A percentile compares a stretch with the other conserved stretches of the same genome.
Conservation (phyloP, 1,140 invertebrate genomes). For the Acyrthosiphon pisum region DNA sequence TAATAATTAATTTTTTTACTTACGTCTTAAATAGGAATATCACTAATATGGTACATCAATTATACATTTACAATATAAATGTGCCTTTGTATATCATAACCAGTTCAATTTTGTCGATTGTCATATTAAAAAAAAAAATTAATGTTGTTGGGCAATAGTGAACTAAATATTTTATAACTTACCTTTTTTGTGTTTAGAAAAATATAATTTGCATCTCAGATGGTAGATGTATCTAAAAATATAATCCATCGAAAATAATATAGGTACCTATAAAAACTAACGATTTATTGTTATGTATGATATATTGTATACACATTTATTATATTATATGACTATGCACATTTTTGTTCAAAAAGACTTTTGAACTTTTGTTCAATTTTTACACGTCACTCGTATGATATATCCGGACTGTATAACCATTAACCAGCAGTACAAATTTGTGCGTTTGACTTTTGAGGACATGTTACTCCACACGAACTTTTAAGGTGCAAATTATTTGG, state of each 20-base stretch:
- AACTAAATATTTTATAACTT: not conserved
- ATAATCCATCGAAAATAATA: too few relatives aligned
- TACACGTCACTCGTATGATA: not conserved
- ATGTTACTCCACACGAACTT: not conserved
- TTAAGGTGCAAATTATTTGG: not conserved
- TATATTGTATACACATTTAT: too few relatives aligned
- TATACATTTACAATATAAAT: too few relatives aligned
- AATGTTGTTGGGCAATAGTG: not conserved
- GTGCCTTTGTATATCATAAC: too few relatives aligned
- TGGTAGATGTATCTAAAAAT: not conserved
- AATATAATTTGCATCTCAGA: not conserved
- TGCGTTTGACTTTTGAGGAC: not conserved
- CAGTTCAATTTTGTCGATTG: too few relatives aligned
- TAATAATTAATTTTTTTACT: too few relatives aligned
- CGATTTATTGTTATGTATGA: too few relatives aligned
- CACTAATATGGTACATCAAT: too few relatives aligned
- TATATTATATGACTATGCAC: not conserved
- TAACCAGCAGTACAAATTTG: not conserved
- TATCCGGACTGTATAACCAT: not conserved
- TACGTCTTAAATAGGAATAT: too few relatives aligned
- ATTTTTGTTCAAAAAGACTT: not conserved
- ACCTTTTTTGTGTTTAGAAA: not conserved
- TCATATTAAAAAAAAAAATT: not conserved
- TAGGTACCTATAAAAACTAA: too few relatives aligned
- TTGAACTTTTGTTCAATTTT: not conserved